These are phyloP conservation scores for Pomatostomus ruficeps DNA, from an alignment of 2,113 vertebrate species.

Conservation along the genomic window DNA sequence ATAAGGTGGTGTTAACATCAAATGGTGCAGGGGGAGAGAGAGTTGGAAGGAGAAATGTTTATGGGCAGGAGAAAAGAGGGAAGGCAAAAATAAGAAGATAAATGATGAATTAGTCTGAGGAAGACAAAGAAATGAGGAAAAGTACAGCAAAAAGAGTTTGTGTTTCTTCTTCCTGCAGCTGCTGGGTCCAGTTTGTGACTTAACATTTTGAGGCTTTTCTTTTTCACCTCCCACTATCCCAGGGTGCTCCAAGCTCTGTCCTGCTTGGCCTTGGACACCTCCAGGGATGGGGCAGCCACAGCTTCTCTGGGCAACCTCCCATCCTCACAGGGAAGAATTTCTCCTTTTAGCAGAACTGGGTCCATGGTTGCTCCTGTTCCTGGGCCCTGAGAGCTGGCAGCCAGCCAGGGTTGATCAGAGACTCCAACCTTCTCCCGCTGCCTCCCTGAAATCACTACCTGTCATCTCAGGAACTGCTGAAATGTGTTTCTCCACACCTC, in stretches of 20 bases:
- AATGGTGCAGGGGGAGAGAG: fast-evolving
- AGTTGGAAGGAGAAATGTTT: background rate
- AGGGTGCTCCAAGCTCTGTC: fast-evolving
- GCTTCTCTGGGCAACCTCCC: background rate
- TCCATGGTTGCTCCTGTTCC: background rate
- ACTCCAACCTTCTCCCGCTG: background rate
- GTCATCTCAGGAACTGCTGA: background rate
- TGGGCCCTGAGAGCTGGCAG: background rate
- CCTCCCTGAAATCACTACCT: background rate
- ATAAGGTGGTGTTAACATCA: background rate
- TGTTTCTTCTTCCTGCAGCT: background rate
- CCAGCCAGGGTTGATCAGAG: background rate
- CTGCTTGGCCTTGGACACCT: background rate
- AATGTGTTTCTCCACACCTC: background rate
- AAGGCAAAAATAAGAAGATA: background rate
- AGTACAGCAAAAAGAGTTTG: background rate
- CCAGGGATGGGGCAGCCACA: background rate
- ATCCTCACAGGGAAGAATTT: background rate
- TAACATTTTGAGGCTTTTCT: background rate
- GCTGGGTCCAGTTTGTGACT: background rate
- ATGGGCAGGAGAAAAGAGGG: background rate
- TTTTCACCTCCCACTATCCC: background rate
- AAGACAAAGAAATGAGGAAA: background rate
- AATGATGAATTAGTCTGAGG: background rate
- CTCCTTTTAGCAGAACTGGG: background rate